phyloP scores from a whole-genome alignment of 2,113 vertebrate species.

The Alosa alosa region DNA sequence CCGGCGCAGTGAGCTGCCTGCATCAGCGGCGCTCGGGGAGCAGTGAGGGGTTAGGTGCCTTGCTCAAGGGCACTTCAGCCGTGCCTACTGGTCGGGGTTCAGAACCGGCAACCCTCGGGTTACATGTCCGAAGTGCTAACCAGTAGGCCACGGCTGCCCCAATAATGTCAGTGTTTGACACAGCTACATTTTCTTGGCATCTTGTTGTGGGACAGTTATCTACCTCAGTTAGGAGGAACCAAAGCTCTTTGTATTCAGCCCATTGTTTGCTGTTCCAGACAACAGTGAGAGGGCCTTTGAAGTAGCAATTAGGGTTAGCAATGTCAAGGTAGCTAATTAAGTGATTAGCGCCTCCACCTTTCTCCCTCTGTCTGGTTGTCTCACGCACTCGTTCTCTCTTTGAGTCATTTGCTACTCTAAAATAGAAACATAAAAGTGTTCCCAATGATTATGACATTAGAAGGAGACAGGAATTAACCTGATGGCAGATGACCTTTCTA shows the following conservation, averaged over 20 bases:
- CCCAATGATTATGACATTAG: not conserved
- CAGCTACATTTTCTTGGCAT: constrained; percentile 17
- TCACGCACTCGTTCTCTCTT: not conserved
- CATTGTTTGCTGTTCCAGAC: not conserved
- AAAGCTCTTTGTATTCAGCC: not conserved
- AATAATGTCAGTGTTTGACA: constrained; percentile 16
- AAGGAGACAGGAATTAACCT: not conserved
- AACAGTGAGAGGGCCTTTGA: not conserved
- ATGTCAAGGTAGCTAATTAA: constrained; percentile 36
- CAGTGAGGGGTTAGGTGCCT: too few species aligned
- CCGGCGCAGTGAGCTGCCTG: too few species aligned
- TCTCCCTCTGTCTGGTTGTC: not conserved
- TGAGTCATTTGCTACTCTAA: not conserved
- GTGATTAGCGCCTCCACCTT: constrained; percentile 26
- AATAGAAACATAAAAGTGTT: not conserved
- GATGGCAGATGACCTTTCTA: not conserved
- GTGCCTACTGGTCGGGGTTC: too few species aligned
- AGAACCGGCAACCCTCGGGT: too few species aligned
- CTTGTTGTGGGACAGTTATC: constrained; percentile 20
- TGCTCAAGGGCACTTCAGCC: too few species aligned
- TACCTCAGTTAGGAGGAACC: not conserved
- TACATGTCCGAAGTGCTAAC: too few species aligned
- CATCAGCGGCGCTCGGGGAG: too few species aligned
- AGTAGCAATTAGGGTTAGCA: constrained; percentile 18
- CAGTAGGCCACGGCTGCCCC: too few species aligned